phyloP scores from a whole-genome alignment of 1,140 invertebrate genomes.

The Drosophila takahashii region DNA sequence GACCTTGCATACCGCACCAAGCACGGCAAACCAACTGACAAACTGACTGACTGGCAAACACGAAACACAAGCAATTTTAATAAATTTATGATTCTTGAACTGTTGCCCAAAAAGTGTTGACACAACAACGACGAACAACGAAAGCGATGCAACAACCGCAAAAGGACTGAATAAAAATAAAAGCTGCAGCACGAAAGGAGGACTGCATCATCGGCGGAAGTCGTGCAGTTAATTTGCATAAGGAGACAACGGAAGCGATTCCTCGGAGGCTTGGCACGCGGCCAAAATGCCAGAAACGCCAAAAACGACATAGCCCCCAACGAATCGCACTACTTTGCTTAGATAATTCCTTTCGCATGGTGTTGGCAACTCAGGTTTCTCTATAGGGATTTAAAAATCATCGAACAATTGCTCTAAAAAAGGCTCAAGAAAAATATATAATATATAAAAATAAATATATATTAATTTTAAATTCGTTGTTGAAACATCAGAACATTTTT shows the following conservation, averaged over 20 bases:
- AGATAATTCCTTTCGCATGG: slow-evolving; percentile 3
- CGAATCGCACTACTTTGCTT: slow-evolving; percentile 1
- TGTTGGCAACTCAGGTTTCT: not conserved
- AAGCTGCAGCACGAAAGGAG: slow-evolving; percentile 10
- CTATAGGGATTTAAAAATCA: not conserved
- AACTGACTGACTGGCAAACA: slow-evolving; percentile 20
- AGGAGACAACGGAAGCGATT: slow-evolving; percentile 33
- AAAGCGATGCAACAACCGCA: slow-evolving; percentile 20
- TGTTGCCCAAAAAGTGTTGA: slow-evolving; percentile 44
- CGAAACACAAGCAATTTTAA: slow-evolving; percentile 53
- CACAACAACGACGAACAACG: slow-evolving; percentile 9
- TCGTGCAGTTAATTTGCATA: slow-evolving; percentile 64
- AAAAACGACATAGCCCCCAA: not conserved
- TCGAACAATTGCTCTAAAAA: not conserved
- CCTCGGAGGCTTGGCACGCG: slow-evolving; percentile 26
- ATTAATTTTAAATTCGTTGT: no score
- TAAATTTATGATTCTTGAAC: slow-evolving; percentile 66
- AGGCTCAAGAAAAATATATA: no score
- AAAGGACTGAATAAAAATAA: slow-evolving; percentile 1
- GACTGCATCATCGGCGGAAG: slow-evolving; percentile 42
- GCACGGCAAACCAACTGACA: not conserved
- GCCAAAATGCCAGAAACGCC: slow-evolving; percentile 14
- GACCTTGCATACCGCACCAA: slow-evolving; percentile 49
- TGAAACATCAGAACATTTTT: no score
- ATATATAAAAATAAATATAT: no score